Evolutionary conservation across 2,888 invertebrate genomes (phyloP).

Genomic region (Metallyticus violacea): DNA sequence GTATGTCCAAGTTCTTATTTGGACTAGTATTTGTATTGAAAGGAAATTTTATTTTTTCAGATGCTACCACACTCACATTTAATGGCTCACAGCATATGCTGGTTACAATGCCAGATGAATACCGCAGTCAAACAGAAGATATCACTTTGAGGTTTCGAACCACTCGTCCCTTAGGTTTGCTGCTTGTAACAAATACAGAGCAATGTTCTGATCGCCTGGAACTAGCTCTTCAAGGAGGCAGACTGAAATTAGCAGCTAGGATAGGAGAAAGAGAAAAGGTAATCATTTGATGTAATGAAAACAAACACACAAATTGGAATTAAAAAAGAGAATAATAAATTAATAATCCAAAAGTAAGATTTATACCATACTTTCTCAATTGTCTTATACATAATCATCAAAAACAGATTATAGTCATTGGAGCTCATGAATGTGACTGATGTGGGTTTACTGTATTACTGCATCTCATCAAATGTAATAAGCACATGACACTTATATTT

Average conservation of each 20-base stretch:
- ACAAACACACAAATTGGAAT: too few relatives aligned
- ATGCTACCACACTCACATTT: constrained; percentile 81
- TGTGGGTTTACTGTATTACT: too few relatives aligned
- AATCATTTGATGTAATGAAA: not conserved
- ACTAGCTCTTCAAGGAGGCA: constrained; percentile 79
- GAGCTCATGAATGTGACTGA: too few relatives aligned
- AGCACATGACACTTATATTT: too few relatives aligned
- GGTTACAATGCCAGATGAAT: constrained; percentile 65
- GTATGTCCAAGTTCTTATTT: too few relatives aligned
- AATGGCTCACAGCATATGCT: constrained; percentile 88
- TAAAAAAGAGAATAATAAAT: too few relatives aligned
- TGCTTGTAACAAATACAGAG: constrained; percentile 76
- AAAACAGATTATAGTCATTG: too few relatives aligned
- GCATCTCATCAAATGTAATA: too few relatives aligned
- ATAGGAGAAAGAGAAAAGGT: constrained; percentile 85
- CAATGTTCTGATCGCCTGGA: constrained; percentile 80
- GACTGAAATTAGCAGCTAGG: constrained; percentile 76
- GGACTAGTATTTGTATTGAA: too few relatives aligned
- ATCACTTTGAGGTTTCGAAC: constrained; percentile 83
- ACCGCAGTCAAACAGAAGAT: constrained; percentile 85
- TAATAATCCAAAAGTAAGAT: too few relatives aligned
- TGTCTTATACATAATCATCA: too few relatives aligned
- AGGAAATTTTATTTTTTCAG: constrained; percentile 54
- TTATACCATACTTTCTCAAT: too few relatives aligned
- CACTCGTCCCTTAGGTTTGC: constrained; percentile 69